Evolutionary conservation across 2,113 vertebrate genomes (phyloP), one percentile per base, ranked within the genome.

Genomic region (Benitochromis conjunctus): DNA sequence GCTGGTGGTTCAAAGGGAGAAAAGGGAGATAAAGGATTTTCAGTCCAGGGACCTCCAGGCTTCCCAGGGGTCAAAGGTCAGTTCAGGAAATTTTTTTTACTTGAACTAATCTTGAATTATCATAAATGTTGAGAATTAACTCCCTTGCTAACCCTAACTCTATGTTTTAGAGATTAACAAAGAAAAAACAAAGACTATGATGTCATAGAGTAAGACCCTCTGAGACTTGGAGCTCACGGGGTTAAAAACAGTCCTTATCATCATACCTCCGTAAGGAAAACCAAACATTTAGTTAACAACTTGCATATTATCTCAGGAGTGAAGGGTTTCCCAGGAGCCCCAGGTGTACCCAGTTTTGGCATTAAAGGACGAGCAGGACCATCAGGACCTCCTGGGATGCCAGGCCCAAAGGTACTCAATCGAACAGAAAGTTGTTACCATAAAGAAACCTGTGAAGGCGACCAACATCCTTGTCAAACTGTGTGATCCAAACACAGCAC

Each of bases 1-100:
- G 36, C 6, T 41, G 11, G 34, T 4, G 96, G 96, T 76, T 84
- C 12, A 3, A 86, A 36, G 57, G 96, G 96, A 31, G 36, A 46
- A 56, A 93, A 90, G 31, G 96, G 96, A 34, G 71, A 93, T 6
- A 57, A 56, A 3, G 96, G 96, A 13, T 82, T 55, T 8, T 93
- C 92, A 51, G 10, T 93, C 9, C 88, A 80, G 66, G 96, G 96
- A 3, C 87, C 64, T 18, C 81, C 48, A 69, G 96, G 96, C 51
- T 79, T 66, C n/a, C 78, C 88, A 11, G 96, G 96, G 51, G 55
- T 62, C 31, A 96, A 95, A 95, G 96, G 96, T 96, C 13, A 91
- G 54, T 56, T 21, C 4, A 13, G 21, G 19, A 80, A 41, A 9
- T n/a, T n/a, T n/a, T n/a, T n/a, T 46, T 29, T 71, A 71, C 13